phyloP scores from a whole-genome alignment of 92 coral and sea anemone species.

The Zoanthus sociatus region DNA sequence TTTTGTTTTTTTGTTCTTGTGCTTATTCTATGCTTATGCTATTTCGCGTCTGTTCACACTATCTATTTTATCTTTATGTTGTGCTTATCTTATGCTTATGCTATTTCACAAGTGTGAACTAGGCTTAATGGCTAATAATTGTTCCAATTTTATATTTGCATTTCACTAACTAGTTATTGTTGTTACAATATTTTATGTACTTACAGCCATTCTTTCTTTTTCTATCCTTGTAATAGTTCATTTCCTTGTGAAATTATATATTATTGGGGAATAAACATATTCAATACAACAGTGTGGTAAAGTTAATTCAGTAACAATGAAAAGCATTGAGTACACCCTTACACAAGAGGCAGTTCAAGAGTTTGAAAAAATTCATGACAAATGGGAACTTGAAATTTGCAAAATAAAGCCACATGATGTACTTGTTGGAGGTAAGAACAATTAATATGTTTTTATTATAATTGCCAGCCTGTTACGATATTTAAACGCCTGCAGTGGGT shows the following conservation, averaged over 20 bases:
- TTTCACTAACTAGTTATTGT: too few species aligned
- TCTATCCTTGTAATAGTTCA: neutral
- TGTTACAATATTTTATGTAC: too few species aligned
- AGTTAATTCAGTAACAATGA: neutral
- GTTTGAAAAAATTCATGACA: slow-evolving; percentile 26
- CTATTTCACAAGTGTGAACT: slow-evolving; percentile 19
- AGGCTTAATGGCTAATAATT: neutral
- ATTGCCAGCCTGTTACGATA: too few species aligned
- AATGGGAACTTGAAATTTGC: slow-evolving; percentile 35
- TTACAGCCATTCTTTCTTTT: too few species aligned
- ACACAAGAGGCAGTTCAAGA: neutral
- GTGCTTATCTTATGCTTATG: slow-evolving; percentile 22
- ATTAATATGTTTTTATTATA: neutral
- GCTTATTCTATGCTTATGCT: slow-evolving; percentile 27
- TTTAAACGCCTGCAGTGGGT: too few species aligned
- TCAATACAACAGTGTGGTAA: neutral
- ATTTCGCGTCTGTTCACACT: slow-evolving; percentile 33
- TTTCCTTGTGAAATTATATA: neutral
- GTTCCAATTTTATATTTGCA: too few species aligned
- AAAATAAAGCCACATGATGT: slow-evolving; percentile 16
- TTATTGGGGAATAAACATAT: neutral
- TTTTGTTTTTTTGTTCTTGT: slow-evolving; percentile 26
- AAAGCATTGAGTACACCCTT: slow-evolving; percentile 17
- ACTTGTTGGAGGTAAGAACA: slow-evolving; percentile 16
- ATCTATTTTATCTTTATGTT: slow-evolving; percentile 25